Percentiles rank a stretch among this genome's conserved stretches.
phyloP scores from a whole-genome alignment of 37 sponge, comb jelly and placozoan species.

The Chondrosia reniformis region DNA sequence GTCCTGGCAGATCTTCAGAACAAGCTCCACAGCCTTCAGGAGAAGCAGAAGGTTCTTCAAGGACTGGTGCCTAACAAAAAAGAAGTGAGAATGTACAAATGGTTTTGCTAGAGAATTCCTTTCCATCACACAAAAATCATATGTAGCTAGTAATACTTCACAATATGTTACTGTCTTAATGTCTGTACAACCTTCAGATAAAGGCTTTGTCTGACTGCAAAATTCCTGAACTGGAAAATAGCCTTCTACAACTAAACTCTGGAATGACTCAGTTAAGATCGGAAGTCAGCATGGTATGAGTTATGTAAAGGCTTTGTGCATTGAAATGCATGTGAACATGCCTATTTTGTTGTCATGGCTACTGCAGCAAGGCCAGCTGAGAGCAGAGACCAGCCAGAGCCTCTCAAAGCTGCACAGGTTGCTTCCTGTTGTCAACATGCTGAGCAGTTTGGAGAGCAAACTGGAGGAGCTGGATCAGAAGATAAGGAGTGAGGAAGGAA shows the following conservation, averaged over 20 bases:
- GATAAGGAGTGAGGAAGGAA: conserved; percentile 44
- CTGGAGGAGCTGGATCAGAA: conserved; percentile 45
- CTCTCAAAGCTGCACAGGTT: conserved; percentile 6
- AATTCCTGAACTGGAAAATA: neutral
- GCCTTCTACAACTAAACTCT: neutral
- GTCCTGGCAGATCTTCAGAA: conserved; percentile 36
- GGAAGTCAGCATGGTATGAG: neutral
- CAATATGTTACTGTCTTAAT: too few relatives aligned
- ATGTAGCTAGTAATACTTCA: too few relatives aligned
- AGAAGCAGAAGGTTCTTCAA: conserved; percentile 44
- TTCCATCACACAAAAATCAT: too few relatives aligned
- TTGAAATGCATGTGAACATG: too few relatives aligned
- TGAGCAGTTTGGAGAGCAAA: conserved; percentile 27
- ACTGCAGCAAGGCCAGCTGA: too few relatives aligned
- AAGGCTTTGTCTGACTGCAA: neutral
- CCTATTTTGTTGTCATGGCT: too few relatives aligned
- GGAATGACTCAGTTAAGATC: neutral
- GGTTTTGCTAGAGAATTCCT: too few relatives aligned
- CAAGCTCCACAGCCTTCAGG: conserved; percentile 31
- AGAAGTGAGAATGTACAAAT: conserved; percentile 34
- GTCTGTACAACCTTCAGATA: too few relatives aligned
- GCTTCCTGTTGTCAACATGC: conserved; percentile 29
- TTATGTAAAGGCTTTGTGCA: neutral
- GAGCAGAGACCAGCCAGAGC: too few relatives aligned
- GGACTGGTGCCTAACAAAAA: conserved; percentile 57